phyloP scores from a whole-genome alignment of 2,113 vertebrate species.

The Machaerirhynchus nigripectus region DNA sequence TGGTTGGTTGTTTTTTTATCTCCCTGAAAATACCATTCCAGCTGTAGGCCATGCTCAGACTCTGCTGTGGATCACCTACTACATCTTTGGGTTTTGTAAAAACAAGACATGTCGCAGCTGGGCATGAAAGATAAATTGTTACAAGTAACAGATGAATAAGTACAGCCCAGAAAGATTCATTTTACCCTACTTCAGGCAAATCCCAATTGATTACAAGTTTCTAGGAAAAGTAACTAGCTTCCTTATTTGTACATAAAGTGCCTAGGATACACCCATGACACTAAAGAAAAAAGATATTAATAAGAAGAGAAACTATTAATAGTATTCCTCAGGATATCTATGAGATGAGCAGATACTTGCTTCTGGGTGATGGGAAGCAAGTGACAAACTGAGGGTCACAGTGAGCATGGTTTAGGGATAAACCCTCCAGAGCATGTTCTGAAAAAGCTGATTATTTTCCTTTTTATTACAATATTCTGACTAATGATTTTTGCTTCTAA shows the following conservation, averaged over 20 bases:
- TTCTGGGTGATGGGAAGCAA: conserved; percentile 9
- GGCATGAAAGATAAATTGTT: not conserved
- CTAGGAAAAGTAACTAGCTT: not conserved
- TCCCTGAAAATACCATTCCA: not conserved
- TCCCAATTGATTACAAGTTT: not conserved
- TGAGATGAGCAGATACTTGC: not conserved
- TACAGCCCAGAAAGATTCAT: not conserved
- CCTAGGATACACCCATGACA: not conserved
- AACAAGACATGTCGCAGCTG: not conserved
- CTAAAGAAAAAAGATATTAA: not conserved
- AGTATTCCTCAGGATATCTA: not conserved
- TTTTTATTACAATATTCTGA: not conserved
- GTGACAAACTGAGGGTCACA: not conserved
- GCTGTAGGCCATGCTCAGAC: not conserved
- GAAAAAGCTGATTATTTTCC: not conserved
- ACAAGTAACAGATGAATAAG: conserved; percentile 18
- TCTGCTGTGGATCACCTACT: not conserved
- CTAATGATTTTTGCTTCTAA: not conserved
- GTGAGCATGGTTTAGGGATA: not conserved
- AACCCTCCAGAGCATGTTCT: not conserved
- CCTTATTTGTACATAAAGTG: conserved; percentile 11
- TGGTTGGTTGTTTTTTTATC: not conserved
- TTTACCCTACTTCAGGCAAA: not conserved
- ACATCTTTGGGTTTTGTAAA: not conserved
- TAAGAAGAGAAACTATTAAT: conserved; percentile 1